phyloP scores from a whole-genome alignment of 2,797 vertebrate species.

The Cephalopachus bancanus region DNA sequence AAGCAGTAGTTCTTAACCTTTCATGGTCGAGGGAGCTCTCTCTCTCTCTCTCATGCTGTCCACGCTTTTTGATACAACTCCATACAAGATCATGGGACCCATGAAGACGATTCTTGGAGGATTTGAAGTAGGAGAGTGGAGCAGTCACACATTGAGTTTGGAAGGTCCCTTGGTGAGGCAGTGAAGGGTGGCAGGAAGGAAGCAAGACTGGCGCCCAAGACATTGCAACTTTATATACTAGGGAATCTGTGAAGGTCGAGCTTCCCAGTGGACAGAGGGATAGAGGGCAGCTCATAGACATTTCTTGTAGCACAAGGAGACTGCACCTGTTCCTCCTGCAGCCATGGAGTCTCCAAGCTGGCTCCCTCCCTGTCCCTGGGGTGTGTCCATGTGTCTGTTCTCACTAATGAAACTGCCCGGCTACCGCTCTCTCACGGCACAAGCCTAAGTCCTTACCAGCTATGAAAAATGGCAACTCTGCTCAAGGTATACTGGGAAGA shows the following conservation, averaged over 20 bases:
- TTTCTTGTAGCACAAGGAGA: fast-evolving
- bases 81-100: neutral
- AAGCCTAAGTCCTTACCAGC: conserved; percentile 18
- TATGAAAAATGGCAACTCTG: neutral
- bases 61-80: neutral
- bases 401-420: neutral
- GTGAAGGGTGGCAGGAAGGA: no score
- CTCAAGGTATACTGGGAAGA: conserved; percentile 63
- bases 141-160: neutral
- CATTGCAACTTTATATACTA: fast-evolving
- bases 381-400: neutral
- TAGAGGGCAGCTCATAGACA: fast-evolving
- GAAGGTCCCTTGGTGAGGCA: neutral
- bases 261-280: neutral
- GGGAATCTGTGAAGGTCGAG: fast-evolving
- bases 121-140: neutral
- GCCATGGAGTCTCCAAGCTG: neutral
- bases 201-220: neutral
- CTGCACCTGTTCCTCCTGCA: neutral
- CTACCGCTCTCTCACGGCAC: neutral
- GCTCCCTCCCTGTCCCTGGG: neutral
- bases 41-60: no score
- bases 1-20: neutral
- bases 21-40: neutral
- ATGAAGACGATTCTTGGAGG: neutral